Conservation (phyloP, 2,888 invertebrate genomes). For the Crossocerus cetratus region DNA sequence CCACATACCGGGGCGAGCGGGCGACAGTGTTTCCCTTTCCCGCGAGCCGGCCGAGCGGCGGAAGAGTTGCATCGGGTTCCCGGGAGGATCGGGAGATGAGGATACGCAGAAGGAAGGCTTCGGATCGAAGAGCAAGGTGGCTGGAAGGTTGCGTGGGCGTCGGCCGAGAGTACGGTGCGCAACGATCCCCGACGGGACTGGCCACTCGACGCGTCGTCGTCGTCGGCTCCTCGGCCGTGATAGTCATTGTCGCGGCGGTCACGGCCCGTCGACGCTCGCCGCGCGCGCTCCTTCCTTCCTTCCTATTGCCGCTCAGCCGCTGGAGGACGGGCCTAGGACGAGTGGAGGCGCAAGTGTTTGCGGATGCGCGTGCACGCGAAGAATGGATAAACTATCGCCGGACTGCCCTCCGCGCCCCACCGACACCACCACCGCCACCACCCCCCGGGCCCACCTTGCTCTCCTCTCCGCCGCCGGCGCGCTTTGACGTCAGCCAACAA, state of each 20-base stretch:
- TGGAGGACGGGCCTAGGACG: constrained; percentile 26
- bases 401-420: constrained; percentile 9
- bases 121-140: background rate
- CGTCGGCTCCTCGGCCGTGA: background rate
- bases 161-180: background rate
- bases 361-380: constrained; percentile 30
- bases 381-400: constrained; percentile 34
- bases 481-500: constrained; percentile 46
- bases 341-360: constrained; percentile 21
- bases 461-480: constrained; percentile 16
- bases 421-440: constrained; percentile 1
- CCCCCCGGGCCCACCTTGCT: constrained; percentile 1
- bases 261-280: background rate
- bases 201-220: background rate
- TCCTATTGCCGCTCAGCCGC: background rate
- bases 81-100: background rate
- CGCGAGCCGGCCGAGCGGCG: no score
- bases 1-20: no score
- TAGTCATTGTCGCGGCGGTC: background rate
- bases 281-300: background rate
- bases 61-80: background rate
- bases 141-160: constrained; percentile 2
- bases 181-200: background rate
- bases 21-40: no score
- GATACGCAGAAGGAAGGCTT: no score